Evolutionary conservation across 1,140 invertebrate genomes (phyloP), one percentile per base, ranked within the genome.

Genomic region (Drosophila tani): DNA sequence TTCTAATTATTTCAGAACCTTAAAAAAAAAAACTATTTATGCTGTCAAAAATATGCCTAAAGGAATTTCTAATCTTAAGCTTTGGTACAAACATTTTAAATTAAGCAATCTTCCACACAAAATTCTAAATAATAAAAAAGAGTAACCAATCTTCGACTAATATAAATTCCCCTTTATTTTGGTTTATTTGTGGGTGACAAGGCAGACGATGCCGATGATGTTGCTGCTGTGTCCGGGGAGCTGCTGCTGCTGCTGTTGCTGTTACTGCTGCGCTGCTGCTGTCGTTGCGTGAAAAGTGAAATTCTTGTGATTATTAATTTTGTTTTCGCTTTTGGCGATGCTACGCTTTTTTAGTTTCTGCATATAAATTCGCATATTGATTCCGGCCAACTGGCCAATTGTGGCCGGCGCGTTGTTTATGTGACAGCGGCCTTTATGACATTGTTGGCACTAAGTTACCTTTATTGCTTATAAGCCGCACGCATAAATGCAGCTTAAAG

Each of bases 241-340:
- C 32, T 35, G 58, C 32, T 53, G 32, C 32, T 35, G 58, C 32
- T 53, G 50, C 14, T 0, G 21, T 4, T 55, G 58, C 3, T 64
- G 65, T 27, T 78, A 32, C 9, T 19, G 59, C 14, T 21, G 68
- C 35, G 47, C 6, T 70, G 75, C 4, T 70, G 59, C 65, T 81
- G 78, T 79, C 82, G 79, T 70, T 88, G 84, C 75, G 78, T 85
- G 85, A 90, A 90, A 90, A 90, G 85, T 90, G 85, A 90, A 90
- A 90, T 90, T 90, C 85, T 90, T 90, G 81, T 71, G 85, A 90
- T 90, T 90, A 90, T 91, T 90, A 90, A 90, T 90, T 90, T 88
- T 90, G 81, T 90, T 88, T 88, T 90, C 86, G 85, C 81, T 90
- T 85, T 90, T 75, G 79, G 75, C 78, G 58, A 77, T 67, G 77